phyloP scores from a whole-genome alignment of 2,797 vertebrate genomes.

The Dendrocincla fuliginosa region DNA sequence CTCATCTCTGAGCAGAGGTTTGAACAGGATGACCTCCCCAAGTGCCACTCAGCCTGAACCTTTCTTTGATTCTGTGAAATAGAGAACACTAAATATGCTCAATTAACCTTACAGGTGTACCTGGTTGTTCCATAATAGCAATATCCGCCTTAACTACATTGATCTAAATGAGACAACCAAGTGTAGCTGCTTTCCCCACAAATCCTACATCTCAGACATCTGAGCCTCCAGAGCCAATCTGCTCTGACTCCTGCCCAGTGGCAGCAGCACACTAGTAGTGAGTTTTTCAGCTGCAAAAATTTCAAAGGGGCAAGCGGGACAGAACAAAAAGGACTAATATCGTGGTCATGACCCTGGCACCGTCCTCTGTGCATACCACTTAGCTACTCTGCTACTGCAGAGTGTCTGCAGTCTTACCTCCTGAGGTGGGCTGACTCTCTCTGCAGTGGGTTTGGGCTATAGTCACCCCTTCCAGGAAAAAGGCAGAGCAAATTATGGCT shows the following conservation, averaged over 20 bases:
- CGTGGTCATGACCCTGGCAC: fast-evolving
- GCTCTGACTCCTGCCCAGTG: background rate
- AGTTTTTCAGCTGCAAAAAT: background rate
- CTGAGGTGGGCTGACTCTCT: background rate
- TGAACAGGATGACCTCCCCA: background rate
- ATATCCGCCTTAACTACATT: background rate
- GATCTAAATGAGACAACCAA: background rate
- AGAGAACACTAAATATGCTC: background rate
- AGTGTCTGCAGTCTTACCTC: background rate
- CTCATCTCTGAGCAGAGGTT: background rate
- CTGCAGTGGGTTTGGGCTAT: fast-evolving
- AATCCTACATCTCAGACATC: background rate
- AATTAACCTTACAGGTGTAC: background rate
- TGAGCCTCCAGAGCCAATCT: background rate
- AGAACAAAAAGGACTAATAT: background rate
- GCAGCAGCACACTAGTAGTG: background rate
- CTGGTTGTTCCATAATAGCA: background rate
- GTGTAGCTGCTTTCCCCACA: background rate
- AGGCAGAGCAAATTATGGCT: background rate
- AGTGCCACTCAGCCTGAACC: background rate
- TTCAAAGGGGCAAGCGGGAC: background rate
- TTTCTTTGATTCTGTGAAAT: background rate
- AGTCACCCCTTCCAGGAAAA: background rate
- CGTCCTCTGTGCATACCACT: background rate
- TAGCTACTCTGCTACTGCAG: background rate